Evolutionary conservation across 2,888 invertebrate genomes (phyloP), one percentile per base, ranked within the genome.

Genomic region (Phortica okadai): DNA sequence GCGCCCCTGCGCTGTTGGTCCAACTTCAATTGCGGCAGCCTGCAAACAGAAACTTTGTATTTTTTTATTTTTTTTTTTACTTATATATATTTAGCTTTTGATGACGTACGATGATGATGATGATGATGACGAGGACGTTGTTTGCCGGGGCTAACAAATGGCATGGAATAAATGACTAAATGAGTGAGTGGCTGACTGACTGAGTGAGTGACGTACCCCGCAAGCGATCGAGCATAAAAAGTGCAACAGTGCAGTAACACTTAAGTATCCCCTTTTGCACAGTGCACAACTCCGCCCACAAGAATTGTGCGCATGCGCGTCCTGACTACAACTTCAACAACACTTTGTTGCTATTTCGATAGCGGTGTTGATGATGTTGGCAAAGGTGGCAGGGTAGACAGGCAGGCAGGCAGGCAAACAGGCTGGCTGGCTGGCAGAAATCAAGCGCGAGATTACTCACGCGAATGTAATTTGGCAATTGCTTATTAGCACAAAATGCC

Each of bases 381-480:
- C 50, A 16, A 50, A n/a, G 69, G 14, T 62, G 62, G 62, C 62
- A 50, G 14, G 33, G 33, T 33, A 50, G 50, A 8, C 50, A 50
- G 8, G 67, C 41, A 81, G 77, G 80, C 79, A 84, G 80, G 76
- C 77, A 83, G 76, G 76, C 82, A 41, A 54, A 50, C n/a, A 16
- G 44, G 42, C n/a, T 50, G 54, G 70, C 70, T 44, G 70, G 50
- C 21, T 21, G 58, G 50, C 67, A 56, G 73, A 76, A 75, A 74
- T 80, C 84, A 79, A 81, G 74, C 84, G 86, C 84, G 80, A 88
- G 86, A 86, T 90, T 90, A 89, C 90, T 90, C 89, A 90, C 90
- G 90, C 90, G 90, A 90, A 89, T 83, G 90, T 90, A 90, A 90
- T 90, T 90, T 90, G 89, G 89, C 88, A 90, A 90, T 90, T 90